Evolutionary conservation across 2,113 vertebrate genomes (phyloP).

Genomic region (Malaclemys terrapin): DNA sequence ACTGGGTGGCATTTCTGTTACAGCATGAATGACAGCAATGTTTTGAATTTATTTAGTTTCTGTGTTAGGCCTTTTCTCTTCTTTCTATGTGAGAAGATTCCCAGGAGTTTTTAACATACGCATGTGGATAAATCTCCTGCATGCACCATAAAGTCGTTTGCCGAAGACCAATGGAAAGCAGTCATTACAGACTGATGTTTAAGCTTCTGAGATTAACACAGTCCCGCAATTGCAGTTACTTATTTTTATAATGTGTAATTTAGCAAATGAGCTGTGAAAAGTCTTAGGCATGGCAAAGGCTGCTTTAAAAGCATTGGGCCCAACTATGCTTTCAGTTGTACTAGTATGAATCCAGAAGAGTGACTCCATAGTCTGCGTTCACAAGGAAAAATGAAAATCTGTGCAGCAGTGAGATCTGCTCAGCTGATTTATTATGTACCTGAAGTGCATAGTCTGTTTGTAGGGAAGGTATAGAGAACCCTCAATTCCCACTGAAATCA

Average conservation of each 20-base stretch:
- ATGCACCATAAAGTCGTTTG: constrained; percentile 73
- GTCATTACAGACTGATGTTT: constrained; percentile 60
- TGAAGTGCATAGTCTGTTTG: not conserved
- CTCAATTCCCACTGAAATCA: not conserved
- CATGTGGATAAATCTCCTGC: constrained; percentile 71
- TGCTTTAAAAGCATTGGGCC: constrained; percentile 19
- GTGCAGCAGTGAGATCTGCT: not conserved
- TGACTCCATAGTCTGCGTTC: not conserved
- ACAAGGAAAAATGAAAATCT: not conserved
- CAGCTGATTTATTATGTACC: not conserved
- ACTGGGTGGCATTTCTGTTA: constrained; percentile 72
- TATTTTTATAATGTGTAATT: constrained; percentile 80
- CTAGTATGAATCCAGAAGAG: not conserved
- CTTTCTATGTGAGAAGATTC: constrained; percentile 73
- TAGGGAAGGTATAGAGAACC: not conserved
- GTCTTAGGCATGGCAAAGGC: constrained; percentile 26
- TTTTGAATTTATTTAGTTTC: constrained; percentile 54
- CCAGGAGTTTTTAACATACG: constrained; percentile 66
- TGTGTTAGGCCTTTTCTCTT: constrained; percentile 43
- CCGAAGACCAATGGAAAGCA: constrained; percentile 66
- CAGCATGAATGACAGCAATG: constrained; percentile 44
- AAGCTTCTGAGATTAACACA: constrained; percentile 73
- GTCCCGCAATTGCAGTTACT: constrained; percentile 68
- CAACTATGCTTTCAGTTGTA: constrained; percentile 6
- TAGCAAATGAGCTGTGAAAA: constrained; percentile 72